Evolutionary conservation across 2,797 vertebrate genomes (phyloP).

Genomic region (Onychomys leucogaster): DNA sequence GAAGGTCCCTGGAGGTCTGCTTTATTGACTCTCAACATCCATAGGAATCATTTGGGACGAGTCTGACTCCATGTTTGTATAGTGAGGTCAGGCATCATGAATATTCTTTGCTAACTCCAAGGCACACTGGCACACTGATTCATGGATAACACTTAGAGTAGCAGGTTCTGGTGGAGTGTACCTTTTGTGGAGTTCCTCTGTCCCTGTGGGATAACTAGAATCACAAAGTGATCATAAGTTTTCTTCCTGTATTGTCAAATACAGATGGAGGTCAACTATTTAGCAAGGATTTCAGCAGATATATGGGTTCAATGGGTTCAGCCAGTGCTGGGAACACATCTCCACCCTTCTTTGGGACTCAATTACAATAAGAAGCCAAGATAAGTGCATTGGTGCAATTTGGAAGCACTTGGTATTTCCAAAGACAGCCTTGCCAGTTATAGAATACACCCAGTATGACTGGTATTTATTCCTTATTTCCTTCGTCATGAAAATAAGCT

Average conservation of each 20-base stretch:
- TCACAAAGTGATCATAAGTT: neutral
- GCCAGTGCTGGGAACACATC: neutral
- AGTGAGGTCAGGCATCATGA: neutral
- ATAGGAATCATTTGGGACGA: too few relatives aligned
- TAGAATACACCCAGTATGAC: neutral
- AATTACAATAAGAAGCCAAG: neutral
- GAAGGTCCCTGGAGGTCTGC: neutral
- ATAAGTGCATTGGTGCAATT: neutral
- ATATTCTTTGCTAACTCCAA: neutral
- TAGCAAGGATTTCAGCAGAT: neutral
- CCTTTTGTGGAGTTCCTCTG: fast-evolving
- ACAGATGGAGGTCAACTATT: neutral
- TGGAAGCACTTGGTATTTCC: neutral
- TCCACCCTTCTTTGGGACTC: neutral
- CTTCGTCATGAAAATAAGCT: neutral
- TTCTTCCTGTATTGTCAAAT: neutral
- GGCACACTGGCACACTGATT: neutral
- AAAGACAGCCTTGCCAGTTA: neutral
- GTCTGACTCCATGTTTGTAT: neutral
- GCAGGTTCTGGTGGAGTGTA: too few relatives aligned
- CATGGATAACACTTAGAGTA: neutral
- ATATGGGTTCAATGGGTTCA: neutral
- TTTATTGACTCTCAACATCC: neutral
- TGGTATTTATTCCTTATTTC: neutral
- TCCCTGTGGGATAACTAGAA: neutral